phyloP scores from a whole-genome alignment of 2,797 vertebrate genomes.

The Hoplostethus atlanticus region DNA sequence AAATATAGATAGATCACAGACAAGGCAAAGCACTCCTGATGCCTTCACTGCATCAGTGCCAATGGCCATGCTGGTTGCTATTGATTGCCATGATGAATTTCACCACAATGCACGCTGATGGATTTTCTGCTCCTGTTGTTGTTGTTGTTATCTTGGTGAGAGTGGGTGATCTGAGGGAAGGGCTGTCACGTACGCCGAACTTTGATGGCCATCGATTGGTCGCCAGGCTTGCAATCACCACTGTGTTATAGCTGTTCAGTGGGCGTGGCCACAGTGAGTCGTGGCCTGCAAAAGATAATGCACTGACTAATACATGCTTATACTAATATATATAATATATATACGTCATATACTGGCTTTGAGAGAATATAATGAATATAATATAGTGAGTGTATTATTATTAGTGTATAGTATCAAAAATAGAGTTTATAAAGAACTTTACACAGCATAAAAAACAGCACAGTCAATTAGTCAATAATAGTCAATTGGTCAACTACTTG shows the following conservation, averaged over 20 bases:
- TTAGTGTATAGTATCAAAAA: too few species aligned
- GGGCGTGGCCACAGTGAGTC: constrained; percentile 50
- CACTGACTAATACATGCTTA: not conserved
- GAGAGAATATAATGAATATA: not conserved
- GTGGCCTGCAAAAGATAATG: constrained; percentile 13
- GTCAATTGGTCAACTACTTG: too few species aligned
- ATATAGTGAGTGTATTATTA: not conserved
- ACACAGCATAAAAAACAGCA: too few species aligned
- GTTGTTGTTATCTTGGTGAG: constrained; percentile 24
- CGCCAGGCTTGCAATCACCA: constrained; percentile 71
- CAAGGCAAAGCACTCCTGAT: constrained; percentile 49
- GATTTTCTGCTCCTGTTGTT: constrained; percentile 57
- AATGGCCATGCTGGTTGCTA: constrained; percentile 58
- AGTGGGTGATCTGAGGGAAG: constrained; percentile 50
- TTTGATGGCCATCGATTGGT: constrained; percentile 72
- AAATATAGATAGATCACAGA: constrained; percentile 76
- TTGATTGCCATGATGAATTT: constrained; percentile 74
- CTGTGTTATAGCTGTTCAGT: constrained; percentile 73
- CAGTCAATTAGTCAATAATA: too few species aligned
- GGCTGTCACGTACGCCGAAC: constrained; percentile 59
- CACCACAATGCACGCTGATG: constrained; percentile 49
- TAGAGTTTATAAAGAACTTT: too few species aligned
- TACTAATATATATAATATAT: too few species aligned
- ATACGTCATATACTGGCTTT: not conserved
- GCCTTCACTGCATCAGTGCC: constrained; percentile 54